Base-by-base conservation (phyloP, 1,140 invertebrate species). In the Chlorops oryzae region DNA sequence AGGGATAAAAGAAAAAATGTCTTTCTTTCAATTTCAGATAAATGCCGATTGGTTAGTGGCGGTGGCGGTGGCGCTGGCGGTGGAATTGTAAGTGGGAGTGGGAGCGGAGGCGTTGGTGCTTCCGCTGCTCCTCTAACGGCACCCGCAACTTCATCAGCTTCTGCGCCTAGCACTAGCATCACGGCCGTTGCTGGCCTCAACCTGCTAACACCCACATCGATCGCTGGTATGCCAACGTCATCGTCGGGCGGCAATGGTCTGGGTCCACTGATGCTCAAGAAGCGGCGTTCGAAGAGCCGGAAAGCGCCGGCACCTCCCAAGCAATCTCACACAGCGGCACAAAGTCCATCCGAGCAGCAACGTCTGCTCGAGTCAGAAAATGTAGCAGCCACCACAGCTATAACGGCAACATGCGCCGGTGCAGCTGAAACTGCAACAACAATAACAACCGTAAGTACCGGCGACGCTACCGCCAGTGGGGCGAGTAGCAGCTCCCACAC, bases 211-310 rank as follows among this genome's bases (percentile, higher is more conserved):
- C 39, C 62, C 40, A 59, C 64, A 55, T 59, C 63, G 53, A n/a
- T n/a, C n/a, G n/a, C n/a, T n/a, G n/a, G n/a, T n/a, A 64, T 65
- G 53, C 57, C 62, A 4, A 62, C 65, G 74, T 60, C 70, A 72
- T 50, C 69, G 64, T 39, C 76, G 65, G 70, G 78, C 64, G 66
- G 78, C 62, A 75, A 80, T 50, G 77, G 80, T 56, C 74, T 86
- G 46, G 83, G 84, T 13, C 80, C 81, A 25, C 67, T 85, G 34
- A 79, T 84, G 58, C 71, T 84, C 32, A 76, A 80, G 34, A 86
- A 86, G 61, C 74, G 84, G 56, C 75, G 83, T 49, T 84, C 83
- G 59, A 87, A 86, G 75, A 85, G 81, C 56, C 74, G 83, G 35
- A 77, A 80, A 20, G 82, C 83, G 48, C 83, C 83, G 28, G 74